phyloP scores from a whole-genome alignment of 2,113 vertebrate species.

The crab-eating macaque (Macaca fascicularis) region DNA sequence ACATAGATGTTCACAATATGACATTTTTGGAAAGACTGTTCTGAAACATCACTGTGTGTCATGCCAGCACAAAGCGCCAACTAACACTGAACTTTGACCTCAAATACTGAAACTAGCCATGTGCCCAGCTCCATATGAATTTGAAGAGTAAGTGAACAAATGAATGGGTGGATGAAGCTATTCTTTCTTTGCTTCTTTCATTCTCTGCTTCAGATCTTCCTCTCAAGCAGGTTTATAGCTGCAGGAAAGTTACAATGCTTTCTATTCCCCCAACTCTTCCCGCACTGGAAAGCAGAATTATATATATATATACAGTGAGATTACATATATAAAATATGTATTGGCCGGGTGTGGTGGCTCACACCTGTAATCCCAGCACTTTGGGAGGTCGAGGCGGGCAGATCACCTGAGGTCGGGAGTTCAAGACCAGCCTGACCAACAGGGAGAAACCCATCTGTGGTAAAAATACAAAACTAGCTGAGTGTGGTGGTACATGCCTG shows the following conservation, averaged over 20 bases:
- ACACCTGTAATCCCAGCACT: too few relatives aligned
- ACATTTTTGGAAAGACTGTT: background rate
- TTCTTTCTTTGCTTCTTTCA: background rate
- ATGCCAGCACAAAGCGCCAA: background rate
- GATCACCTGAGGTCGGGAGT: too few relatives aligned
- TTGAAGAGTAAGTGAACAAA: background rate
- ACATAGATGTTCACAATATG: background rate
- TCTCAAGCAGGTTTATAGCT: background rate
- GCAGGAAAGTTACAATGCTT: background rate
- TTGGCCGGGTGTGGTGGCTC: background rate
- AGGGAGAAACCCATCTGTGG: too few relatives aligned
- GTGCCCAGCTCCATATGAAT: background rate
- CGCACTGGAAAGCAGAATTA: background rate
- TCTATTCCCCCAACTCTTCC: background rate
- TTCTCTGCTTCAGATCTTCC: background rate
- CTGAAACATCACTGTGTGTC: background rate
- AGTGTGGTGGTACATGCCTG: too few relatives aligned
- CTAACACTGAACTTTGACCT: rapidly evolving
- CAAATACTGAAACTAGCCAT: background rate
- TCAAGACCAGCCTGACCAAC: too few relatives aligned
- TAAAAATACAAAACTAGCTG: too few relatives aligned
- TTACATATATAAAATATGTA: background rate
- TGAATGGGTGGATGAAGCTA: background rate
- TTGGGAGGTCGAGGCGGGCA: too few relatives aligned
- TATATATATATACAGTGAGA: background rate